phyloP scores from a whole-genome alignment of 2,113 vertebrate genomes.

The Periophthalmodon schlosseri region DNA sequence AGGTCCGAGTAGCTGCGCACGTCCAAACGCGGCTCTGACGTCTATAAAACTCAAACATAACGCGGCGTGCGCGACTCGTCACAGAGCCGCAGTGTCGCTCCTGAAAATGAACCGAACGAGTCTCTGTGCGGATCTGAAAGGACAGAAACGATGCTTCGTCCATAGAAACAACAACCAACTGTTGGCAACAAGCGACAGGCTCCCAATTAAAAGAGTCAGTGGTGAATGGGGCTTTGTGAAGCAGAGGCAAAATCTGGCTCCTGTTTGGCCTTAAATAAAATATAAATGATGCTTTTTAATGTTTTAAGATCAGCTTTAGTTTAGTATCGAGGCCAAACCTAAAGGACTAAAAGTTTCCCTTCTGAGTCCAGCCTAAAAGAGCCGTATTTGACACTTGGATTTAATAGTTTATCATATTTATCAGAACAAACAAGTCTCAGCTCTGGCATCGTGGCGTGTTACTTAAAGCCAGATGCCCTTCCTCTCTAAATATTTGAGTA shows the following conservation, averaged over 20 bases:
- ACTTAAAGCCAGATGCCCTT: too few relatives aligned
- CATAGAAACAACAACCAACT: constrained; percentile 67
- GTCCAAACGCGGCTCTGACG: too few relatives aligned
- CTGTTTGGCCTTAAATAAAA: background rate
- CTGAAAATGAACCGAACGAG: constrained; percentile 68
- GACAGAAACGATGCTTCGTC: constrained; percentile 59
- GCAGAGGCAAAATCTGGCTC: constrained; percentile 14
- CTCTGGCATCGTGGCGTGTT: too few relatives aligned
- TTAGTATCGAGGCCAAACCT: background rate
- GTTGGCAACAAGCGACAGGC: constrained; percentile 62
- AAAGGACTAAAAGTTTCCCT: background rate
- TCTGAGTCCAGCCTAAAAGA: too few relatives aligned
- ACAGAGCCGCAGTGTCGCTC: constrained; percentile 19
- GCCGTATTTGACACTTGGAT: too few relatives aligned
- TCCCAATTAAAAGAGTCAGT: constrained; percentile 72
- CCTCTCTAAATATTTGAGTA: too few relatives aligned
- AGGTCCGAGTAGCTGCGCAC: too few relatives aligned
- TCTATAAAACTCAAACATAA: too few relatives aligned
- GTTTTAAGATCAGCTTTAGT: background rate
- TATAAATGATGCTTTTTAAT: background rate
- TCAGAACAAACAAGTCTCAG: too few relatives aligned
- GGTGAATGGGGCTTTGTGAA: constrained; percentile 68
- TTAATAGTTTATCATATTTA: too few relatives aligned
- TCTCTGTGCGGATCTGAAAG: constrained; percentile 55
- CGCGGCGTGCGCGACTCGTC: too few relatives aligned